Evolutionary conservation across 2,113 vertebrate genomes (phyloP).

Genomic region (Phasianus colchicus): DNA sequence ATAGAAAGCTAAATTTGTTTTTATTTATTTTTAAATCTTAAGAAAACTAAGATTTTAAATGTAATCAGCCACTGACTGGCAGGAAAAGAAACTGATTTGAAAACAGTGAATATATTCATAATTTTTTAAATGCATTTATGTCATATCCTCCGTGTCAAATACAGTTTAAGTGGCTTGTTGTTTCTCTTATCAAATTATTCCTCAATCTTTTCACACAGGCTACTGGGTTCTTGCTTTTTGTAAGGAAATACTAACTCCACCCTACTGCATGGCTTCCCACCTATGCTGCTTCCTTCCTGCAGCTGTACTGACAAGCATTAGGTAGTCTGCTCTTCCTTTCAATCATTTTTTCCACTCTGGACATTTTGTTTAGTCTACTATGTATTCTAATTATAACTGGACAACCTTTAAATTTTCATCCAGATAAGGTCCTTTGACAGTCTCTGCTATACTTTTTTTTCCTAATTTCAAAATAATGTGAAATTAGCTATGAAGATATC

Average conservation of each 20-base stretch:
- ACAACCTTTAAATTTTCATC: neutral
- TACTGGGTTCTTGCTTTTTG: neutral
- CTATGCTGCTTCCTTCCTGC: accelerated
- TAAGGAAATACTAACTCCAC: neutral
- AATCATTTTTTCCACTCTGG: neutral
- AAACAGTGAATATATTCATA: neutral
- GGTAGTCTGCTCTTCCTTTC: neutral
- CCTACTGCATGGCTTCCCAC: neutral
- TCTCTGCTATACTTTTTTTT: neutral
- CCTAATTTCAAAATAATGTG: neutral
- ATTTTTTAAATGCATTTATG: neutral
- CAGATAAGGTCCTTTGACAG: neutral
- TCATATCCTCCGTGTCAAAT: neutral
- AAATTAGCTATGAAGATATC: neutral
- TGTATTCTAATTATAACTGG: neutral
- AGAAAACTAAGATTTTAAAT: neutral
- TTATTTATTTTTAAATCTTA: neutral
- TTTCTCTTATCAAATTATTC: neutral
- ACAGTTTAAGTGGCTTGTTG: neutral
- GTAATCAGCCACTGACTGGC: neutral
- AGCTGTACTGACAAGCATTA: neutral
- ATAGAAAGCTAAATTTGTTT: neutral
- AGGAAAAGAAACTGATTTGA: neutral
- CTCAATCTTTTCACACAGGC: neutral
- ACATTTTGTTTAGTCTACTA: neutral